A percentile compares a stretch with the other conserved stretches of the same genome.
These are phyloP conservation scores for Drosophila nigromelanica DNA, from an alignment of 1,140 invertebrate species.

Conservation along the genomic window DNA sequence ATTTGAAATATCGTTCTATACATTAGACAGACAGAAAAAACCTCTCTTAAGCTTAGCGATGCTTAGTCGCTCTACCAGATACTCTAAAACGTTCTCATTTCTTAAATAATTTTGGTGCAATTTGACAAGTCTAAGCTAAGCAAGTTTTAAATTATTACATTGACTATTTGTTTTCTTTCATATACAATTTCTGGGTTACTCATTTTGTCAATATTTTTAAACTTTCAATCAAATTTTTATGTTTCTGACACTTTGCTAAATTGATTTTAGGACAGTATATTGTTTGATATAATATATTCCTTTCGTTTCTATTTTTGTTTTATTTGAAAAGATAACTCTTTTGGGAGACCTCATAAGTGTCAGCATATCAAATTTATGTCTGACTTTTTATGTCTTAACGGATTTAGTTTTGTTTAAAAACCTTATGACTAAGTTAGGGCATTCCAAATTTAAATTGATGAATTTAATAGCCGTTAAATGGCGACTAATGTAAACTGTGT, in stretches of 20 bases:
- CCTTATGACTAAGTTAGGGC: conserved; percentile 20
- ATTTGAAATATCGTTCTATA: conserved; percentile 22
- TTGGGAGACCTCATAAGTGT: conserved; percentile 3
- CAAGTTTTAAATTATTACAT: no score
- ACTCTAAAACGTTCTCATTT: neutral
- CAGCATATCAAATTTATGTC: conserved; percentile 15
- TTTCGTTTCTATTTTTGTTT: no score
- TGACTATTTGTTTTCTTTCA: no score
- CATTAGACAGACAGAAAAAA: neutral
- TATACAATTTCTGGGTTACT: no score
- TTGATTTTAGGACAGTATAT: no score
- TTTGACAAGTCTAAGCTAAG: no score
- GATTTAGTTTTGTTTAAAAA: conserved; percentile 8
- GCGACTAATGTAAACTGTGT: conserved; percentile 40
- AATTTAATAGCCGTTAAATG: conserved; percentile 50
- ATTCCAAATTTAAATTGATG: conserved; percentile 38
- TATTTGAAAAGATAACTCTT: no score
- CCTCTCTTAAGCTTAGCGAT: neutral
- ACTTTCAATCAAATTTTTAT: no score
- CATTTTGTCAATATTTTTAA: no score
- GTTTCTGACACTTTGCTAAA: no score
- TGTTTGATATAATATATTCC: no score
- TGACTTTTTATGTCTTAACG: neutral
- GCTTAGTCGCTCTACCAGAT: neutral
- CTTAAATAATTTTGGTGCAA: no score